Base-by-base conservation (phyloP, 1,140 invertebrate species). In the Drosophila athabasca region DNA sequence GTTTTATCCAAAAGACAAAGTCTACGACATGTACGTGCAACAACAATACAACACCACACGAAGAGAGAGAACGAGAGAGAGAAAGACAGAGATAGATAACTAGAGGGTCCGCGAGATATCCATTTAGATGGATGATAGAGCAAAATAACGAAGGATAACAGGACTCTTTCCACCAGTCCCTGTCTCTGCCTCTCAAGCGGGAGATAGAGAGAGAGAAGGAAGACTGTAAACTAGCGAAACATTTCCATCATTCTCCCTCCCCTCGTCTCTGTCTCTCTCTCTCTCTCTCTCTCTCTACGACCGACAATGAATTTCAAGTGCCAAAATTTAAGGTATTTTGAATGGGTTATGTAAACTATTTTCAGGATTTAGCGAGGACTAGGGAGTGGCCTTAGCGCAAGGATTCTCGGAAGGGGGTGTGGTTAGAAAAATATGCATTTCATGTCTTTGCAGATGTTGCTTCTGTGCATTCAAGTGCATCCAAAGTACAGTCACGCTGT, bases 11-110 rank as follows among this genome's bases (percentile, higher is more conserved):
- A 85, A 72, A 84, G 66, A 76, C 73, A 70, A 61, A 89, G 80
- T 85, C 85, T 85, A 90, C 77, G 81, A 90, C 76, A 79, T 78
- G 74, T 90, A 89, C 81, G 76, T 87, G 81, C 85, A 78, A 72
- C 71, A 89, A 89, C 77, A 39, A 39, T 13, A 39, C 11, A 39
- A 39, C 35, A 39, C 35, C 11, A 11, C 35, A 39, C 2, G 3
- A 13, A 0, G 5, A 5, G 2, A 5, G 35, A 39, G 35, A 85
- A 72, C 81, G 41, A 17, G 50, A n/a, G 39, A 46, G 26, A 57
- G 48, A 44, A 7, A 51, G 49, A 17, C n/a, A 3, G 9, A 61
- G 51, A 69, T 60, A 62, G 49, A 71, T 45, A 79, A 45, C 72
- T 79, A 65, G 61, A 65, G 49, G 43, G 31, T 35, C 45, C 11